Evolutionary conservation across 2,888 invertebrate genomes (phyloP), one percentile per base, ranked within the genome.

Genomic region (Phalera bucephala): DNA sequence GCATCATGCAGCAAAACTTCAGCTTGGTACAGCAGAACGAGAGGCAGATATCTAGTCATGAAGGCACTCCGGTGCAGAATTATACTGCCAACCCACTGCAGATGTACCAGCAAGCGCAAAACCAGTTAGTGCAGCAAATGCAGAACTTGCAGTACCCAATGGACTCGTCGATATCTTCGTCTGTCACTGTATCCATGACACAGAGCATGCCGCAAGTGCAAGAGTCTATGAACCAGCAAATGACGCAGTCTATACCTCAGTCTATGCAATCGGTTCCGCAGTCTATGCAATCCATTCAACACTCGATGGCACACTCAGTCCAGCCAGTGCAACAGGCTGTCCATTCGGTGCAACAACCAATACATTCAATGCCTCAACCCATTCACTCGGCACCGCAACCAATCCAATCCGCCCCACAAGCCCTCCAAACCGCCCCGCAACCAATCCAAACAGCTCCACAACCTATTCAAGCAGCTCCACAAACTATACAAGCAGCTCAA

Each of bases 21-120:
- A 76, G 54, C 59, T 56, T 75, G 38, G 72, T 86, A 38, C 85
- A 83, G 54, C 86, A 86, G 66, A 80, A 71, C 60, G 87, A 88
- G 48, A 72, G 89, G 74, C 86, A 87, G 72, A 86, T 85, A 62
- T 89, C 85, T 80, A 88, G 86, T 82, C 90, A 85, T 70, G 90
- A 90, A 75, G 86, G 89, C 75, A 88, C 87, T 4, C 87, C 86
- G 7, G 84, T 86, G 72, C 90, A 89, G 69, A 85, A 89, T 70
- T 88, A 76, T 44, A 57, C 81, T 43, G 64, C 83, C 60, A 88
- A 88, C 52, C 89, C 88, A 36, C 67, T 88, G 54, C 90, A 90
- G 45, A 81, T 87, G 75, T 86, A 85, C 61, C 91, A 80, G 46
- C 80, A 49, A 28, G 61, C 49, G 27, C 80, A 73, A 34, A 71